Base-by-base conservation (phyloP, 2,797 vertebrate genomes). In the Poeciliopsis infans region DNA sequence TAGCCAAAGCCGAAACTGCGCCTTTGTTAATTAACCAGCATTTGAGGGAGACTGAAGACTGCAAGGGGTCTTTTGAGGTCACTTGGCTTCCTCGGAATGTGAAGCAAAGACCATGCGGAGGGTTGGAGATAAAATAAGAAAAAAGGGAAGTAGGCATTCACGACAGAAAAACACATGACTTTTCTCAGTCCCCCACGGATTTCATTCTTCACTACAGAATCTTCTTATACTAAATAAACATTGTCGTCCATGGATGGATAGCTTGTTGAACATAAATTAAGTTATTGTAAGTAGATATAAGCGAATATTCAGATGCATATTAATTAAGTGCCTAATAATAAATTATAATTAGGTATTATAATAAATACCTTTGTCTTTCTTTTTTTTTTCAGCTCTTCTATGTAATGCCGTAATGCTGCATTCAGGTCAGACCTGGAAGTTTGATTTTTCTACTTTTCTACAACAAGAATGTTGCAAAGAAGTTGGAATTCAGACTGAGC, bases 1-100 rank as follows among this genome's bases (percentile, higher is more conserved):
- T 93, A 94, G 91, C 90, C 76, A 92, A 78, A 92, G 85, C 86
- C 82, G 92, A 92, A 94, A 93, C 90, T 86, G 80, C 7, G 82
- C 79, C 89, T 94, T 89, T 78, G 81, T 94, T 96, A 95, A 96
- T 96, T 95, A 96, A 93, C 83, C 81, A 76, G 84, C 79, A 57
- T 93, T 84, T 76, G 83, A 92, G 83, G 85, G 87, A 88, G 90
- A 91, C 81, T 91, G 91, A 92, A 90, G 94, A 93, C 91, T 92
- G 85, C 33, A 33, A 87, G 90, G 92, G 94, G 91, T 79, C 89
- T 89, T 80, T 57, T 45, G 91, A 94, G 94, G 94, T 95, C 95
- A 93, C 76, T 45, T 64, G 72, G 84, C 78, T 88, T 87, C 84
- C 88, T 74, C 74, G 55, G 68, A 80, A 88, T 90, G 79, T 80